Percentiles rank a stretch among this genome's conserved stretches.
Conservation (phyloP, 2,797 vertebrate genomes). For the Rhabdophis nuchalis region DNA sequence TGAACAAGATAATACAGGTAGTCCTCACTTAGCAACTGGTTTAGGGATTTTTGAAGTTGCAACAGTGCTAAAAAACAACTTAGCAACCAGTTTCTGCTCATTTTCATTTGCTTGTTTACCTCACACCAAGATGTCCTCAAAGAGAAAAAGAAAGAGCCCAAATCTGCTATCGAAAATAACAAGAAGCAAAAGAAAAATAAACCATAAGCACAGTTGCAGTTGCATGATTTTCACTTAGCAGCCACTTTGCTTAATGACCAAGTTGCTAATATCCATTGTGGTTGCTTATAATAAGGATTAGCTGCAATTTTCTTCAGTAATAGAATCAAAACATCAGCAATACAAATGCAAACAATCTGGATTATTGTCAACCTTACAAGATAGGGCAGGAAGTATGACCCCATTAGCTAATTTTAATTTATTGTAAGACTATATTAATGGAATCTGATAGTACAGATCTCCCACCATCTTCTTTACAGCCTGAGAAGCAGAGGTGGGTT, state of each 20-base stretch:
- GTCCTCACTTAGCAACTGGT: neutral
- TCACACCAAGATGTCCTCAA: neutral
- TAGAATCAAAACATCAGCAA: conserved; percentile 16
- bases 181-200: neutral
- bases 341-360: neutral
- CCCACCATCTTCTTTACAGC: neutral
- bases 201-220: neutral
- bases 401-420: neutral
- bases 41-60: neutral
- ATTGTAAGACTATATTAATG: neutral
- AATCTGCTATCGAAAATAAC: neutral
- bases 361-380: neutral
- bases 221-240: neutral
- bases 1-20: neutral
- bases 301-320: neutral
- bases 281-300: neutral
- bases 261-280: neutral
- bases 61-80: neutral
- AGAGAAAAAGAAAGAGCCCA: neutral
- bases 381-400: neutral
- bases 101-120: neutral
- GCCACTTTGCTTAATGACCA: neutral
- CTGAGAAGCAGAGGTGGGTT: neutral
- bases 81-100: neutral
- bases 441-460: neutral